Conservation (phyloP, 2,888 invertebrate genomes). For the Keiferia lycopersicella region DNA sequence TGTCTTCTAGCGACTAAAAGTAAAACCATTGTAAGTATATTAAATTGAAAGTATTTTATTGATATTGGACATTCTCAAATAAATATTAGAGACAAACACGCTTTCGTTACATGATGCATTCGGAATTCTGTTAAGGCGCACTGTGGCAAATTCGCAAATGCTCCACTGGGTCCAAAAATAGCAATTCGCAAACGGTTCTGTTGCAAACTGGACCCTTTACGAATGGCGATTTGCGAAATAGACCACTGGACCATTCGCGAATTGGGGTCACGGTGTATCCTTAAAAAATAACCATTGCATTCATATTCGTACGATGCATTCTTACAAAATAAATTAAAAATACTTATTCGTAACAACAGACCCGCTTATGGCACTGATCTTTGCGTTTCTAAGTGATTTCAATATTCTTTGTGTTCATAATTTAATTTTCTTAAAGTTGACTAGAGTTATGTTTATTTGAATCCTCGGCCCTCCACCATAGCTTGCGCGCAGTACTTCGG, state of each 20-base stretch:
- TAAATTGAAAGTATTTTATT: neutral
- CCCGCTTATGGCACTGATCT: slow-evolving; percentile 18
- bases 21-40: slow-evolving; percentile 3
- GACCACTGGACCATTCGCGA: too few relatives aligned
- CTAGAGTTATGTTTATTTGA: slow-evolving; percentile 43
- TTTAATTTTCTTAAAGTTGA: slow-evolving; percentile 10
- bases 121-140: too few relatives aligned
- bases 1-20: too few relatives aligned
- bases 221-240: too few relatives aligned
- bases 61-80: neutral
- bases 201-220: too few relatives aligned
- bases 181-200: too few relatives aligned
- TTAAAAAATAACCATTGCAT: too few relatives aligned
- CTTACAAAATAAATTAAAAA: slow-evolving; percentile 19
- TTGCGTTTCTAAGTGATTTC: slow-evolving; percentile 3
- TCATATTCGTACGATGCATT: slow-evolving; percentile 1
- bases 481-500: slow-evolving; percentile 86
- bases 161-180: too few relatives aligned
- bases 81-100: neutral
- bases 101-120: neutral
- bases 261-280: too few relatives aligned
- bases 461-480: slow-evolving; percentile 84
- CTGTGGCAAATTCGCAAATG: too few relatives aligned
- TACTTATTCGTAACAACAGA: slow-evolving; percentile 6
- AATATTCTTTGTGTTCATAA: neutral